These are phyloP conservation scores for Hippocampus abdominalis DNA, from an alignment of 2,113 vertebrate genomes.

Conservation along the genomic window DNA sequence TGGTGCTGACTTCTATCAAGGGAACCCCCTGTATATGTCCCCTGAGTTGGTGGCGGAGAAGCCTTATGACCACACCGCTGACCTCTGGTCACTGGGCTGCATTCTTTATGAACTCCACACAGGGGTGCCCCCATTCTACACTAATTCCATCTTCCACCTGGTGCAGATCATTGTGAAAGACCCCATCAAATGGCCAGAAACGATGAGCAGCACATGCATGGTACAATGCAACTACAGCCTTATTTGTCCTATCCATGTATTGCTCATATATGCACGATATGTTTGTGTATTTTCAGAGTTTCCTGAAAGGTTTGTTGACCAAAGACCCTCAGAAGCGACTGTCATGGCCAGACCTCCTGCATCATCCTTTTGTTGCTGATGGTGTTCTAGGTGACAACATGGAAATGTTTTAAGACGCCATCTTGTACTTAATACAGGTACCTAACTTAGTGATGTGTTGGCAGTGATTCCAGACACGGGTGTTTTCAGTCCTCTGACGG, in stretches of 20 bases:
- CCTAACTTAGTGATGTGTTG: not conserved
- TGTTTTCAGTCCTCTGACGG: slow-evolving; percentile 81
- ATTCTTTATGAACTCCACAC: slow-evolving; percentile 93
- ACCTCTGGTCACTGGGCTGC: slow-evolving; percentile 95
- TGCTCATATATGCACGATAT: not conserved
- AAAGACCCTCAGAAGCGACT: slow-evolving; percentile 87
- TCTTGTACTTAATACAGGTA: not conserved
- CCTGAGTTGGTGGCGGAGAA: slow-evolving; percentile 92
- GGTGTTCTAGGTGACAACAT: slow-evolving; percentile 78
- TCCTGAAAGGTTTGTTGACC: slow-evolving; percentile 89
- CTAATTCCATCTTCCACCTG: slow-evolving; percentile 92
- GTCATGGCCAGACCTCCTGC: slow-evolving; percentile 87
- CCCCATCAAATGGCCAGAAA: slow-evolving; percentile 83
- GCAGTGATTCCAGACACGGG: slow-evolving; percentile 74
- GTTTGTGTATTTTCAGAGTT: slow-evolving; percentile 72
- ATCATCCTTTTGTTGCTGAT: slow-evolving; percentile 90
- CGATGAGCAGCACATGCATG: slow-evolving; percentile 82
- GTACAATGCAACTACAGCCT: slow-evolving; percentile 58
- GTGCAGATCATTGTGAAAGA: slow-evolving; percentile 86
- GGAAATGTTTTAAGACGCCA: not conserved
- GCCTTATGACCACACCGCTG: slow-evolving; percentile 91
- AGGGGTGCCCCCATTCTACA: slow-evolving; percentile 92
- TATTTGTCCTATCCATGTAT: not conserved
- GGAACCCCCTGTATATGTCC: slow-evolving; percentile 97
- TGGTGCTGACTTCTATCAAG: slow-evolving; percentile 96